Percentiles rank a stretch among this genome's conserved stretches.
Conservation (phyloP, 2,888 invertebrate species). For the Drosophila greeni region DNA sequence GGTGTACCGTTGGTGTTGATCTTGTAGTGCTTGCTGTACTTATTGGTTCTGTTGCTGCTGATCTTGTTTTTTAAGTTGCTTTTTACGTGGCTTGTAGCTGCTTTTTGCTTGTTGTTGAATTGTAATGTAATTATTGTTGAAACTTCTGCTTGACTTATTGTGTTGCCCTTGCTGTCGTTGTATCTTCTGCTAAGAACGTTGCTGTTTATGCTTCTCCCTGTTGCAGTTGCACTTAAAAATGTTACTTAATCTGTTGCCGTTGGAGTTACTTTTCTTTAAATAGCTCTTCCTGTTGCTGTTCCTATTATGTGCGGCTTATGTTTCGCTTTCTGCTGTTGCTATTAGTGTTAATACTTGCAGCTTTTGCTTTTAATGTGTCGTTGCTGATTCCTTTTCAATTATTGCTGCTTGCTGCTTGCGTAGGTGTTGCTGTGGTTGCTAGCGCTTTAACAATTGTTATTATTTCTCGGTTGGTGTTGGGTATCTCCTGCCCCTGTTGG, state of each 20-base stretch:
- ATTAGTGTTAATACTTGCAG: background rate
- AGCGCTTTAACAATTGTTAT: conserved; percentile 6
- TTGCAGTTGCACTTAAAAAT: background rate
- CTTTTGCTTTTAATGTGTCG: conserved; percentile 8
- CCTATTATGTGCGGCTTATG: conserved; percentile 21
- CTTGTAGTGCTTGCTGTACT: background rate
- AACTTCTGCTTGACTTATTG: background rate
- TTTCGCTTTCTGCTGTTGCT: conserved; percentile 17
- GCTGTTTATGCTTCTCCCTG: conserved; percentile 3
- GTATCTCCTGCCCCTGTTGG: conserved; percentile 16
- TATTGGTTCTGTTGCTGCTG: background rate
- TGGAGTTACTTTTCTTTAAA: background rate
- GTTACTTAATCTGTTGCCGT: background rate
- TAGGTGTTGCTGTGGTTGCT: background rate
- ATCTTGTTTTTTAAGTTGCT: background rate
- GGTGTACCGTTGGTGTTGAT: background rate
- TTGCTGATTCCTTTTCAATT: conserved; percentile 11
- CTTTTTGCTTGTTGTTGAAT: background rate
- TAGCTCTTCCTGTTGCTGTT: background rate
- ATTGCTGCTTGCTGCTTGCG: conserved; percentile 34
- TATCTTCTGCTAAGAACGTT: background rate
- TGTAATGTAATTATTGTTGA: background rate
- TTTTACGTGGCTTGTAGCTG: background rate
- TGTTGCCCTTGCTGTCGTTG: background rate
- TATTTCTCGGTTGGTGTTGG: conserved; percentile 2